Evolutionary conservation across 2,113 vertebrate species (phyloP).

Genomic region (Tragelaphus scriptus): DNA sequence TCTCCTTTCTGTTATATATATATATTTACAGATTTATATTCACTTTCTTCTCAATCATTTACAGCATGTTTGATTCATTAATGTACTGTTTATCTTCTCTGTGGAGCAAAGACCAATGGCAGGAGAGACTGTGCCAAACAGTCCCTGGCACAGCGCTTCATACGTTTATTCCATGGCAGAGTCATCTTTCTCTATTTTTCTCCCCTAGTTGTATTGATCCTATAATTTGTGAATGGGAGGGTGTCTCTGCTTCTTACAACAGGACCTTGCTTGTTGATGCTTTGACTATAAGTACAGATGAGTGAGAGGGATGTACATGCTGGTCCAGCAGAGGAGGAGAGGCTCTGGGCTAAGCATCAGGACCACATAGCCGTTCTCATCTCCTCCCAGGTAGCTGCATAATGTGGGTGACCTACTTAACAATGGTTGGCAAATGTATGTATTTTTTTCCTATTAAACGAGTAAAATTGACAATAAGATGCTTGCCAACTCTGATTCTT

Average conservation of each 20-base stretch:
- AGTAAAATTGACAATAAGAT: neutral
- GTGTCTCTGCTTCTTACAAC: neutral
- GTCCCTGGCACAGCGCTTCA: neutral
- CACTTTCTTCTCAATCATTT: neutral
- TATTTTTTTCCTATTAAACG: neutral
- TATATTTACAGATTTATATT: neutral
- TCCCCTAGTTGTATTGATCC: neutral
- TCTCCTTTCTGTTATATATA: neutral
- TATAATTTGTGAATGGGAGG: neutral
- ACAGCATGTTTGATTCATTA: neutral
- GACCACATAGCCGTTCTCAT: neutral
- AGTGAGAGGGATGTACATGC: neutral
- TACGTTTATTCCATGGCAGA: accelerated
- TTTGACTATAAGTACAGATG: neutral
- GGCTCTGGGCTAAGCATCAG: neutral
- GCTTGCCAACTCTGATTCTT: neutral
- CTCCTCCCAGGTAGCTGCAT: neutral
- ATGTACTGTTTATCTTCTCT: neutral
- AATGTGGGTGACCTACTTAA: neutral
- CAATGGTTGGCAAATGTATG: neutral
- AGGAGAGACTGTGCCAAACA: neutral
- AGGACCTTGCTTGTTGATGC: neutral
- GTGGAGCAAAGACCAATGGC: neutral
- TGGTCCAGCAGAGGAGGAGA: neutral
- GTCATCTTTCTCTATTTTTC: neutral